Percentiles rank a stretch among this genome's conserved stretches.
phyloP scores from a whole-genome alignment of 2,113 vertebrate genomes.

The Rhabdornis inornatus region DNA sequence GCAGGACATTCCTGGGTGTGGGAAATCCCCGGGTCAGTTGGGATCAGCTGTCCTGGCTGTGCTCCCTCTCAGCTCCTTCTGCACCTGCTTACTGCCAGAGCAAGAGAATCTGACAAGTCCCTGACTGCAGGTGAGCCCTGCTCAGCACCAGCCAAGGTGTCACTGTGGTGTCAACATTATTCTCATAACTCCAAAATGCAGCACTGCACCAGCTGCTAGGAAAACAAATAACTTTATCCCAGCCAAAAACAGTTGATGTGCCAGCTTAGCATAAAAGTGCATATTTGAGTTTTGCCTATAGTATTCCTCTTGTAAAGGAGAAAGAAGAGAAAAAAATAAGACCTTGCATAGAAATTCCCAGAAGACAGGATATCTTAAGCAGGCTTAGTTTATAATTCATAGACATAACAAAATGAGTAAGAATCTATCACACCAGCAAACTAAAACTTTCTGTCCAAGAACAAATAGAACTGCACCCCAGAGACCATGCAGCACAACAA shows the following conservation, averaged over 20 bases:
- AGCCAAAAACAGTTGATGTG: background rate
- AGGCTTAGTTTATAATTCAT: background rate
- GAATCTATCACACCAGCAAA: background rate
- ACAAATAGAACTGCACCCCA: background rate
- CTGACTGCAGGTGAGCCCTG: background rate
- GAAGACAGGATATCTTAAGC: background rate
- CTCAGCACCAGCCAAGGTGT: background rate
- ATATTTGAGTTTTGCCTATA: background rate
- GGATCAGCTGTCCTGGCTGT: background rate
- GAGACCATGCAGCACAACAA: background rate
- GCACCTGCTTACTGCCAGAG: background rate
- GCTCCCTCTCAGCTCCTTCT: background rate
- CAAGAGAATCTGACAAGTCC: background rate
- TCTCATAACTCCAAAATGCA: background rate
- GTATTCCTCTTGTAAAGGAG: background rate
- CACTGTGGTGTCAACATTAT: rapidly evolving
- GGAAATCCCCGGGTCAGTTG: background rate
- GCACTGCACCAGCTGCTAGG: background rate
- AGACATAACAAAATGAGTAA: background rate
- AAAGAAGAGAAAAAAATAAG: background rate
- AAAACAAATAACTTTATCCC: background rate
- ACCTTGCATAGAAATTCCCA: background rate
- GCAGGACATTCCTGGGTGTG: background rate
- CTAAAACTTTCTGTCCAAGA: background rate
- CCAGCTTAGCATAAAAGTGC: background rate